A percentile compares a stretch with the other conserved stretches of the same genome.
Conservation (phyloP, 2,113 vertebrate genomes). For the Chamaea fasciata region DNA sequence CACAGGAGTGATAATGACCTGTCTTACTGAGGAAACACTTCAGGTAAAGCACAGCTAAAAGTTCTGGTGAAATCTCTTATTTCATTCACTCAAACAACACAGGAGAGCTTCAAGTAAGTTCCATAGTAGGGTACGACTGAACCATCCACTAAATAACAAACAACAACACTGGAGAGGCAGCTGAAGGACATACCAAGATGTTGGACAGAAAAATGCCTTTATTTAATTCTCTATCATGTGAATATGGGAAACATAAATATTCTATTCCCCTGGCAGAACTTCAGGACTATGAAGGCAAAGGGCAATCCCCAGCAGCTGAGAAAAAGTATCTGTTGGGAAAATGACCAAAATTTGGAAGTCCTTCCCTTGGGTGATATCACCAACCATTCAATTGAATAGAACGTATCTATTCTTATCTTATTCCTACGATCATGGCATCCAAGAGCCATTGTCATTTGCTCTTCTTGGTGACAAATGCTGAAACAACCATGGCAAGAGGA, state of each 20-base stretch:
- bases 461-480: background rate
- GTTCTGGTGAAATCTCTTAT: background rate
- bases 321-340: background rate
- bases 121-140: background rate
- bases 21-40: background rate
- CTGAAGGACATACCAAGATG: background rate
- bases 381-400: background rate
- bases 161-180: background rate
- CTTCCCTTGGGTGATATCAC: background rate
- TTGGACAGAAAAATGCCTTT: background rate
- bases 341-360: conserved; percentile 12
- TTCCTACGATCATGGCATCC: background rate
- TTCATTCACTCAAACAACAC: background rate
- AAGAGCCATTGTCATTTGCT: background rate
- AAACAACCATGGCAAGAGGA: background rate
- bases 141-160: background rate
- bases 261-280: background rate
- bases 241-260: background rate
- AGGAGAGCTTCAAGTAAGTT: background rate
- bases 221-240: background rate
- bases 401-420: background rate
- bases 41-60: background rate
- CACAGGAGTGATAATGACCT: background rate
- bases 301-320: background rate
- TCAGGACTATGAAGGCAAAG: background rate